A percentile compares a stretch with the other conserved stretches of the same genome.
These are phyloP conservation scores for Tychaedon coryphoeus DNA, from an alignment of 2,113 vertebrate species.

Conservation along the genomic window DNA sequence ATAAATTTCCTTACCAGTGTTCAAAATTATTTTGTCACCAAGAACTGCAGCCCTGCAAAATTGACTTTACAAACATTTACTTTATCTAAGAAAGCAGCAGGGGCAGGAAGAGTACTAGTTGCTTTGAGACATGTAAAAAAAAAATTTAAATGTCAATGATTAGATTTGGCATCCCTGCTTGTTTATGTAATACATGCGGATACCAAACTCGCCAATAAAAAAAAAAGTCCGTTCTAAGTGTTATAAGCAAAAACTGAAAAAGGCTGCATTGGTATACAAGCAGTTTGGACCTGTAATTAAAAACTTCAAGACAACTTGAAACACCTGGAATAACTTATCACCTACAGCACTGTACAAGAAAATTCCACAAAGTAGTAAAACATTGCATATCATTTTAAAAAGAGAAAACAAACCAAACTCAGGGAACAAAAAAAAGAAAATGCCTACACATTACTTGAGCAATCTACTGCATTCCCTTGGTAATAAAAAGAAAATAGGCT, in stretches of 20 bases:
- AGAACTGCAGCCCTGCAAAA: slow-evolving; percentile 58
- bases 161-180: neutral
- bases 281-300: neutral
- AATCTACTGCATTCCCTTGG: neutral
- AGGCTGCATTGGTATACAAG: neutral
- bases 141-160: neutral
- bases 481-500: neutral
- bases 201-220: neutral
- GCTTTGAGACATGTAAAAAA: neutral
- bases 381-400: rapidly evolving
- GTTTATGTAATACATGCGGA: neutral
- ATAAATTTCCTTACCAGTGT: slow-evolving; percentile 70
- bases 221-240: neutral
- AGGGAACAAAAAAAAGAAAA: neutral
- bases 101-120: neutral
- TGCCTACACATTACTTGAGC: neutral
- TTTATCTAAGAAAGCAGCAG: slow-evolving; percentile 6
- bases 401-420: neutral
- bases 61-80: slow-evolving; percentile 57
- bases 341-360: neutral
- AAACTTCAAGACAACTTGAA: neutral
- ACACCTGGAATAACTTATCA: neutral
- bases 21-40: slow-evolving; percentile 70
- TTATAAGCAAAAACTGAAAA: neutral
- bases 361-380: neutral